Conservation (phyloP, 1,140 invertebrate genomes). For the Drosophila leontia region DNA sequence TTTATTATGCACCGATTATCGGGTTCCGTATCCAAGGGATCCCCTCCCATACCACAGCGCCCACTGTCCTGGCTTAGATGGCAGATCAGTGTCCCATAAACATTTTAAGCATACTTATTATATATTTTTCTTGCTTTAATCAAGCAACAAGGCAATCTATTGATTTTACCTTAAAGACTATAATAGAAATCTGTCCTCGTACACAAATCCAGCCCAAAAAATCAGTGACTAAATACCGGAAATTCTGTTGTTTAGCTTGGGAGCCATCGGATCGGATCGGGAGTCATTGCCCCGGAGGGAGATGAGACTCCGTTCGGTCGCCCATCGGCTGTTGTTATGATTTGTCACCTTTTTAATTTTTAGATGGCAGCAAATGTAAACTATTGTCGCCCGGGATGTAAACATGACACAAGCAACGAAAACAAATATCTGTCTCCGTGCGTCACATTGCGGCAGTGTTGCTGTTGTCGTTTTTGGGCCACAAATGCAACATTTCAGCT, state of each 20-base stretch:
- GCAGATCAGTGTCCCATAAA: neutral
- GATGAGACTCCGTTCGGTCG: neutral
- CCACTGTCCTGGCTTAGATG: no score
- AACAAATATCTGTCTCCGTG: conserved; percentile 62
- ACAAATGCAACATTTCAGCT: conserved; percentile 1
- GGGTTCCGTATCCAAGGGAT: neutral
- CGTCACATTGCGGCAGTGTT: conserved; percentile 41
- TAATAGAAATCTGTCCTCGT: neutral
- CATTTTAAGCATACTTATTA: neutral
- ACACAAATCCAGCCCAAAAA: neutral
- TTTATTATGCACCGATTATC: conserved; percentile 77
- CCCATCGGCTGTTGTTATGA: conserved; percentile 64
- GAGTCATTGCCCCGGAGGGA: conserved; percentile 1
- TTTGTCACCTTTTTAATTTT: conserved; percentile 77
- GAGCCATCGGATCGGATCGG: no score
- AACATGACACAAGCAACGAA: conserved; percentile 63
- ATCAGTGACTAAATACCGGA: neutral
- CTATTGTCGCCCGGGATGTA: conserved; percentile 73
- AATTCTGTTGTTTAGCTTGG: conserved; percentile 1
- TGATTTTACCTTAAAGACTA: neutral
- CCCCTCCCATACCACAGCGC: no score
- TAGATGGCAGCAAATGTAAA: conserved; percentile 76
- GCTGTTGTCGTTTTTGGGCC: conserved; percentile 8
- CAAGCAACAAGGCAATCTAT: no score
- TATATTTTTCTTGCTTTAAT: neutral